phyloP scores from a whole-genome alignment of 2,797 vertebrate genomes.

The Heteromormyrus szaboi region DNA sequence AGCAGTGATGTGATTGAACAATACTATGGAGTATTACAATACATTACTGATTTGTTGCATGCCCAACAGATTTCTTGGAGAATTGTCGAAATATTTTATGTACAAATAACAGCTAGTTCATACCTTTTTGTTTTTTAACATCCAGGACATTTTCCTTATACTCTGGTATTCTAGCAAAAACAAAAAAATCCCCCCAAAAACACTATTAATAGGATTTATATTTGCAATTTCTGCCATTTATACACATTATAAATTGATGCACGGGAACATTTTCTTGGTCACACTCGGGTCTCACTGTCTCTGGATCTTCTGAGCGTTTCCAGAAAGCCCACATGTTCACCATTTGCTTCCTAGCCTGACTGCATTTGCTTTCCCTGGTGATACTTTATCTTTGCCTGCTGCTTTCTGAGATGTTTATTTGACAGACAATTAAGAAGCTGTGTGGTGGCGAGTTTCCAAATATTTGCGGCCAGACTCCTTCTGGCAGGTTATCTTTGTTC shows the following conservation, averaged over 20 bases:
- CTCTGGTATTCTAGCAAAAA: background rate
- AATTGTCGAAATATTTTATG: background rate
- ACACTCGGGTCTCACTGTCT: background rate
- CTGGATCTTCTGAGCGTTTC: background rate
- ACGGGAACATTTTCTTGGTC: background rate
- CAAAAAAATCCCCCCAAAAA: background rate
- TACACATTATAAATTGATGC: background rate
- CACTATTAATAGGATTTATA: background rate
- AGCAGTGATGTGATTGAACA: background rate
- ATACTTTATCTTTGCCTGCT: slow-evolving; percentile 26
- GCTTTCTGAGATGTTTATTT: slow-evolving; percentile 28
- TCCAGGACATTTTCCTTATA: background rate
- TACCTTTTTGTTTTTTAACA: background rate
- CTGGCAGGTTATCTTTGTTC: slow-evolving; percentile 11
- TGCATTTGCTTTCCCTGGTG: background rate
- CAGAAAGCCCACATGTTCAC: slow-evolving; percentile 18
- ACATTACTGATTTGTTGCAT: background rate
- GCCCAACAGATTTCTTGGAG: background rate
- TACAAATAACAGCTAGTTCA: background rate
- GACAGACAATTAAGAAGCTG: slow-evolving; percentile 26
- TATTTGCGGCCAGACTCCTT: slow-evolving; percentile 17
- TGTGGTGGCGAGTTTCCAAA: slow-evolving; percentile 14
- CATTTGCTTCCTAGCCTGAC: background rate
- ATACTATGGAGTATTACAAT: background rate
- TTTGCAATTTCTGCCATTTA: background rate